These are phyloP conservation scores for Amaurobius ferox DNA, from an alignment of 2,888 invertebrate species.

Conservation along the genomic window DNA sequence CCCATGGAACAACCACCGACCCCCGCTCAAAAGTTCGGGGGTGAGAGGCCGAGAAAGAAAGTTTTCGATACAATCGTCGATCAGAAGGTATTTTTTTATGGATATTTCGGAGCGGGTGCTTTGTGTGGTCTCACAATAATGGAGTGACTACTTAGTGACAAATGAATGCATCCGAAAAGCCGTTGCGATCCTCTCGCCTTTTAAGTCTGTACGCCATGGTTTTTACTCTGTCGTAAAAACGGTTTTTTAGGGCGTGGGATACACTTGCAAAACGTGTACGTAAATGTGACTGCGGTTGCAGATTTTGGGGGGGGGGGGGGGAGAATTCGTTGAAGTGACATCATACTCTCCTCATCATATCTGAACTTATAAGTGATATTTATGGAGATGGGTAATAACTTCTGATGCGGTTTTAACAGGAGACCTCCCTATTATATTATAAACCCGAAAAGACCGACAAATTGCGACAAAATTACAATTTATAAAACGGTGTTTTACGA, in stretches of 20 bases:
- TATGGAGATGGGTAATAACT: too few relatives aligned
- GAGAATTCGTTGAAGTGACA: background rate
- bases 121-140: conserved; percentile 40
- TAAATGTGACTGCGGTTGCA: background rate
- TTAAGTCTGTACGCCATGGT: background rate
- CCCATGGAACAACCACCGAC: background rate
- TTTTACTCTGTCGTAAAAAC: background rate
- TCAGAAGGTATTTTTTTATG: conserved; percentile 19
- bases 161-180: conserved; percentile 35
- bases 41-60: conserved; percentile 36
- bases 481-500: too few relatives aligned
- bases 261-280: background rate
- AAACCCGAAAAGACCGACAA: too few relatives aligned
- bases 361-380: too few relatives aligned
- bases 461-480: too few relatives aligned
- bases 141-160: conserved; percentile 64
- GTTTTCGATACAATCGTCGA: conserved; percentile 66
- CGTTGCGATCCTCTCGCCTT: conserved; percentile 11
- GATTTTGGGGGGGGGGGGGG: background rate
- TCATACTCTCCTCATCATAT: too few relatives aligned
- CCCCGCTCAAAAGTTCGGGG: background rate
- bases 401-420: too few relatives aligned
- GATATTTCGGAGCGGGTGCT: background rate
- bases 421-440: too few relatives aligned
- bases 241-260: conserved; percentile 14